Percentiles rank a stretch among this genome's conserved stretches.
These are phyloP conservation scores for Dryobota labecula DNA, from an alignment of 2,888 invertebrate species.

Conservation along the genomic window DNA sequence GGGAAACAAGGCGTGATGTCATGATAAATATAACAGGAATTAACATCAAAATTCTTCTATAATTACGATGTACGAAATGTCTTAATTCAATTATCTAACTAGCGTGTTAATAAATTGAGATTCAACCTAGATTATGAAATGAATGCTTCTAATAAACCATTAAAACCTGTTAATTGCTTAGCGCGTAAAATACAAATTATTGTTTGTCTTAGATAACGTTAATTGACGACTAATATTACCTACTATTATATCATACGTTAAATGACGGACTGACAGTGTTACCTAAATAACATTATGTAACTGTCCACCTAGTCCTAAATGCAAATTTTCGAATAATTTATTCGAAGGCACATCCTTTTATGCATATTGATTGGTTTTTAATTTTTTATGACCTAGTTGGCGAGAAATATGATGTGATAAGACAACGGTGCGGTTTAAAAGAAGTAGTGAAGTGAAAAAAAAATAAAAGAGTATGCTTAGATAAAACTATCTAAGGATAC, in stretches of 20 bases:
- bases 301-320: constrained; percentile 19
- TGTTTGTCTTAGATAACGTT: constrained; percentile 30
- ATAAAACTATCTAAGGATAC: too few relatives aligned
- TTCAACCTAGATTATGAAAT: constrained; percentile 17
- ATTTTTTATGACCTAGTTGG: constrained; percentile 19
- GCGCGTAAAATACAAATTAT: constrained; percentile 20
- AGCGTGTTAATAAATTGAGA: constrained; percentile 15
- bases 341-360: constrained; percentile 22
- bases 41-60: neutral
- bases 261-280: constrained; percentile 7
- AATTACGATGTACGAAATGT: constrained; percentile 2
- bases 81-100: constrained; percentile 28
- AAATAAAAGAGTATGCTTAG: too few relatives aligned
- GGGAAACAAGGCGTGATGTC: neutral
- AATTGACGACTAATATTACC: constrained; percentile 12
- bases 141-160: constrained; percentile 6
- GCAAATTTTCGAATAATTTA: constrained; percentile 35
- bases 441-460: too few relatives aligned
- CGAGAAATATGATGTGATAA: too few relatives aligned
- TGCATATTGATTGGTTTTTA: constrained; percentile 23
- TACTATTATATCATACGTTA: constrained; percentile 21
- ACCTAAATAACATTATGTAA: constrained; percentile 31
- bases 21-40: neutral
- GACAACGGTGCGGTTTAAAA: too few relatives aligned
- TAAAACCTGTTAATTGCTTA: constrained; percentile 34